phyloP scores from a whole-genome alignment of 64 coral and sea anemone species.

The Stichodactyla helianthus region DNA sequence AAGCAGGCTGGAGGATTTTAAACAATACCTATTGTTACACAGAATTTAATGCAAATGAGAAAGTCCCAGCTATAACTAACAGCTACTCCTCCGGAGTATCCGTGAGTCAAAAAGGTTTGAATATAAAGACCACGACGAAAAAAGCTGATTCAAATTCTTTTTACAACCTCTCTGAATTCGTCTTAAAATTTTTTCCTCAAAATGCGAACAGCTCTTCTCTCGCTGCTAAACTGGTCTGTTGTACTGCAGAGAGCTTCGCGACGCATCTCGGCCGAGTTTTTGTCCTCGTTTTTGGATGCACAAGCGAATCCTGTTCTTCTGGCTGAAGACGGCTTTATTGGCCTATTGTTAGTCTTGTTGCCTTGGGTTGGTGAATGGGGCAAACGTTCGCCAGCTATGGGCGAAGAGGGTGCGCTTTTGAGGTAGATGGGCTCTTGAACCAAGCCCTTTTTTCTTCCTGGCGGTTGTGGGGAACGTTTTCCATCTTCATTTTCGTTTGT shows the following conservation, averaged over 20 bases:
- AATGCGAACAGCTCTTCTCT: neutral
- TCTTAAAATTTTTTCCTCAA: neutral
- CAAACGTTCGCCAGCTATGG: neutral
- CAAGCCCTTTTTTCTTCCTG: neutral
- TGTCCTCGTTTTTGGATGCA: neutral
- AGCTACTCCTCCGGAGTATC: too few species aligned
- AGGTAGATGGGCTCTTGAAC: neutral
- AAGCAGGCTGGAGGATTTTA: too few species aligned
- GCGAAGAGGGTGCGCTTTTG: neutral
- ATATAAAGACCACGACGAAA: too few species aligned
- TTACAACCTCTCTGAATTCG: neutral
- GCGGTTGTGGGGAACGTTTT: neutral
- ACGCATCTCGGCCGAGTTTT: neutral
- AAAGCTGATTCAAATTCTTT: neutral
- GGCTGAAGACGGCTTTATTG: neutral
- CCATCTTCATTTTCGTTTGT: neutral
- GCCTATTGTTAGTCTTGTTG: neutral
- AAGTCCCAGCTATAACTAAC: too few species aligned
- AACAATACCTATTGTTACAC: too few species aligned
- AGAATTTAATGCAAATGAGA: too few species aligned
- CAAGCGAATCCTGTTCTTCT: neutral
- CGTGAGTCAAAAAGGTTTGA: too few species aligned
- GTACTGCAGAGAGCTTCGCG: neutral
- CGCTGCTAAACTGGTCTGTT: neutral
- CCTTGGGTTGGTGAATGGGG: neutral